These are phyloP conservation scores for Lophura nycthemera DNA, from an alignment of 2,113 vertebrate genomes.

Conservation along the genomic window DNA sequence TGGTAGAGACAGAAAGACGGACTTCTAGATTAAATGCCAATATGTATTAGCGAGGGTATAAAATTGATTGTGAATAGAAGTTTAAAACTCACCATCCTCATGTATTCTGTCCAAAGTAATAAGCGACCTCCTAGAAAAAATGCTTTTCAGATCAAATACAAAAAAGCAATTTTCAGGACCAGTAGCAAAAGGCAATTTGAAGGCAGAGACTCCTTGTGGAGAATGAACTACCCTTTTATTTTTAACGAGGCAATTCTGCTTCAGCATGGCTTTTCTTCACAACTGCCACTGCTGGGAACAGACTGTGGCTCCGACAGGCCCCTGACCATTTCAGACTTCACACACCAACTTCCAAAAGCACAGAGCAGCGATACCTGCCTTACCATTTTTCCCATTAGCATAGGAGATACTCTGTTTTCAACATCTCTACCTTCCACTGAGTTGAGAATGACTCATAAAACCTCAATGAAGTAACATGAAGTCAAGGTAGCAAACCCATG, in stretches of 20 bases:
- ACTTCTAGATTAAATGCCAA: not conserved
- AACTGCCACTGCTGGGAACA: not conserved
- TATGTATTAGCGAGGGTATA: not conserved
- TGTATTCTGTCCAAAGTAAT: not conserved
- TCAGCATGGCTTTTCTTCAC: not conserved
- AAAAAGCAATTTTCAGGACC: conserved; percentile 33
- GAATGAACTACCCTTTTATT: not conserved
- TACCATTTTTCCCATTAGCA: not conserved
- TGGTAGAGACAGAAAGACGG: not conserved
- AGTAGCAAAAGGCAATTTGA: not conserved
- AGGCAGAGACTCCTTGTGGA: not conserved
- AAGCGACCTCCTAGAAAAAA: not conserved
- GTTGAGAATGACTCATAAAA: not conserved
- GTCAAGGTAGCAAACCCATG: not conserved
- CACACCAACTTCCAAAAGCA: not conserved
- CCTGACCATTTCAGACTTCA: not conserved
- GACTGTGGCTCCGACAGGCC: not conserved
- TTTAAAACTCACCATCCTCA: not conserved
- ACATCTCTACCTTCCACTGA: not conserved
- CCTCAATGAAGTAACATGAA: not conserved
- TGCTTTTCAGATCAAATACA: not conserved
- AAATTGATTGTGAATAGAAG: not conserved
- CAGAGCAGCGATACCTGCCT: not conserved
- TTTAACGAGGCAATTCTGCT: not conserved
- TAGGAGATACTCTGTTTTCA: not conserved